Percentiles rank a stretch among this genome's conserved stretches.
Conservation (phyloP, 2,113 vertebrate species). For the Scomber japonicus region DNA sequence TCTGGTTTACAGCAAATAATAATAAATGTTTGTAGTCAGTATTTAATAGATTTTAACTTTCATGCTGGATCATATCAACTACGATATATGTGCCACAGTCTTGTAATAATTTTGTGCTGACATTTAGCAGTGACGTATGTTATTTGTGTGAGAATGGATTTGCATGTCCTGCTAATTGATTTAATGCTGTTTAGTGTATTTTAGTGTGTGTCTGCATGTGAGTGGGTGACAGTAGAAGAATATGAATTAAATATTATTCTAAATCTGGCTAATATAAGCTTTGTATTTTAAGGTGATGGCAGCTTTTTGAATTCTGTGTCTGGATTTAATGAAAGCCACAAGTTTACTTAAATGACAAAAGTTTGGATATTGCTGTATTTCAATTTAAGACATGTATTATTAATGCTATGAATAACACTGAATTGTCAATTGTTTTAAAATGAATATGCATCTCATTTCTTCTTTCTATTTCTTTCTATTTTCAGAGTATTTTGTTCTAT, state of each 20-base stretch:
- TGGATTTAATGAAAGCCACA: background rate
- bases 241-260: background rate
- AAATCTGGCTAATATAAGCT: background rate
- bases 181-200: background rate
- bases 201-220: background rate
- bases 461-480: background rate
- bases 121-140: conserved; percentile 39
- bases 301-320: conserved; percentile 25
- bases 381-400: background rate
- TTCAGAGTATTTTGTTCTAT: background rate
- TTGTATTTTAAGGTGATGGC: conserved; percentile 4
- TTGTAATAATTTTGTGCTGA: conserved; percentile 21
- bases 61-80: conserved; percentile 3
- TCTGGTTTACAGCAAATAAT: background rate
- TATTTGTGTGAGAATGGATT: conserved; percentile 9
- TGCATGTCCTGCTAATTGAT: conserved; percentile 14
- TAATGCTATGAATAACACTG: background rate
- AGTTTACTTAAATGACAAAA: background rate
- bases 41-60: conserved; percentile 36
- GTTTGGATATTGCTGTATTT: conserved; percentile 1
- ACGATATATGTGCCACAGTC: background rate
- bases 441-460: background rate
- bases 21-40: background rate
- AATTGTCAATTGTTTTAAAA: conserved; percentile 19
- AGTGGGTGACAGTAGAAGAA: background rate